Percentiles rank a stretch among this genome's conserved stretches.
Conservation (phyloP, 2,113 vertebrate genomes). For the Cathartes aura region DNA sequence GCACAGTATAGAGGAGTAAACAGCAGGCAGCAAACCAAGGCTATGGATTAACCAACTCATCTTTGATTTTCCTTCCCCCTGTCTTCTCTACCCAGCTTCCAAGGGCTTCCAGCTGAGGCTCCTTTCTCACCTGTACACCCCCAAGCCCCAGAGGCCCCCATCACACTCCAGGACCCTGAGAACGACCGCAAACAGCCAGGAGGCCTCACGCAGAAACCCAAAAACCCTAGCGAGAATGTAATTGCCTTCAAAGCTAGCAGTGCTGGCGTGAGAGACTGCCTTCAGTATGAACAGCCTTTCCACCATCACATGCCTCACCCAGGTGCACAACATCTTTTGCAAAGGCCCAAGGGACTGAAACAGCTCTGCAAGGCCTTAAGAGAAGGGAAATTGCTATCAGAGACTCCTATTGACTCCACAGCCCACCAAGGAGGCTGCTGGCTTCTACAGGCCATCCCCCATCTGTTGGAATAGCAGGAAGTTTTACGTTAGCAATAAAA, state of each 20-base stretch:
- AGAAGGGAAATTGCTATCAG: conserved; percentile 57
- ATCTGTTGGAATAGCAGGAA: conserved; percentile 69
- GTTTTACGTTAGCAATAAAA: conserved; percentile 61
- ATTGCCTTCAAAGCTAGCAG: conserved; percentile 12
- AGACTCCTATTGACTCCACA: conserved; percentile 30
- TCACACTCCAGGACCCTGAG: neutral
- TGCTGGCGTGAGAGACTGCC: neutral
- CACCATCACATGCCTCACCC: neutral
- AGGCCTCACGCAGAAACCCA: neutral
- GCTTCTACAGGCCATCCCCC: conserved; percentile 51
- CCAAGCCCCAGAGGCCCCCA: neutral
- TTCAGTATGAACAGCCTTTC: neutral
- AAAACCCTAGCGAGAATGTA: neutral
- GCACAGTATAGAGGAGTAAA: neutral
- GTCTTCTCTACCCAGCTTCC: neutral
- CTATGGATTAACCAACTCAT: neutral
- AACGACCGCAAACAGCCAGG: neutral
- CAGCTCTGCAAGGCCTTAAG: conserved; percentile 32
- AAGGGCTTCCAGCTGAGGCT: neutral
- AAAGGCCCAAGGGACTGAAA: conserved; percentile 46
- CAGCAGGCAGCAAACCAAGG: neutral
- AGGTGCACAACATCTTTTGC: conserved; percentile 38
- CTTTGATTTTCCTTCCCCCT: neutral
- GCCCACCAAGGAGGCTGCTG: conserved; percentile 63
- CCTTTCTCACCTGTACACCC: neutral